Conservation (phyloP, 2,113 vertebrate genomes). For the Lampris incognitus region DNA sequence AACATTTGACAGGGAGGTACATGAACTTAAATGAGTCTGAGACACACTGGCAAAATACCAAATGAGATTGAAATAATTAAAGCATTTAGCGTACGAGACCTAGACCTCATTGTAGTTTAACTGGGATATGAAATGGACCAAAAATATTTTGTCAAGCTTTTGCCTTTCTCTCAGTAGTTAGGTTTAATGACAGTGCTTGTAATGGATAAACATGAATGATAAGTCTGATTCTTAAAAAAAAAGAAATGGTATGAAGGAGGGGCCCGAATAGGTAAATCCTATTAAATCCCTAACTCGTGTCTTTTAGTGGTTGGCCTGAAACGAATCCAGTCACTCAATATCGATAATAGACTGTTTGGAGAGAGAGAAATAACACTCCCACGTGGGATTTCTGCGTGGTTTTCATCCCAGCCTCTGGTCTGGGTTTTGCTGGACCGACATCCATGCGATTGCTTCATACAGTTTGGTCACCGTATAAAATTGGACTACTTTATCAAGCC, state of each 20-base stretch:
- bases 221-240: background rate
- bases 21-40: background rate
- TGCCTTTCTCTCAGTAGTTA: conserved; percentile 15
- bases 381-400: conserved; percentile 28
- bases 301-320: background rate
- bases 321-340: conserved; percentile 9
- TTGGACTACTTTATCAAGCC: conserved; percentile 73
- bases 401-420: conserved; percentile 8
- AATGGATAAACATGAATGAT: conserved; percentile 19
- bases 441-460: conserved; percentile 15
- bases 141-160: conserved; percentile 35
- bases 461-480: conserved; percentile 28
- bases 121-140: conserved; percentile 41
- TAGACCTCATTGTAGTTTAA: background rate
- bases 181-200: conserved; percentile 13
- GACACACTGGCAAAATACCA: conserved; percentile 42
- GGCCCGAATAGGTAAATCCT: background rate
- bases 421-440: background rate
- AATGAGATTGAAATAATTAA: conserved; percentile 28
- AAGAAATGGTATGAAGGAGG: background rate
- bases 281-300: background rate
- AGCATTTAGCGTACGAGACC: background rate
- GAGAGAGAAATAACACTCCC: conserved; percentile 19
- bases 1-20: conserved; percentile 24
- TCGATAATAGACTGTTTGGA: background rate